phyloP scores from a whole-genome alignment of 2,888 invertebrate genomes.

The Tortricodes alternella region DNA sequence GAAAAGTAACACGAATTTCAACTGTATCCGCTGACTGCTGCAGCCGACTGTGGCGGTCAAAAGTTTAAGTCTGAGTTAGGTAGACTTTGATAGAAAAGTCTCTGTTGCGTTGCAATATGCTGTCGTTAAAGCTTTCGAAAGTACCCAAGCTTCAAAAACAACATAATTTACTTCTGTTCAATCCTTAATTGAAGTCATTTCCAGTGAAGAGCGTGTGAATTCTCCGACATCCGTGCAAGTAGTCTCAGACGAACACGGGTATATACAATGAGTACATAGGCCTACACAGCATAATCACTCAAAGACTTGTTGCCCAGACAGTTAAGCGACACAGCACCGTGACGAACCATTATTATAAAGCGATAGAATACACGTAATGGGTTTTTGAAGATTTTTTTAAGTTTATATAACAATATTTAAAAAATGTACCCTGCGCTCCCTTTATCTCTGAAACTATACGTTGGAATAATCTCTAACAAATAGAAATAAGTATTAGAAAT shows the following conservation, averaged over 20 bases:
- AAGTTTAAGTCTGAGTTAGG: too few relatives aligned
- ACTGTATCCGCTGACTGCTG: too few relatives aligned
- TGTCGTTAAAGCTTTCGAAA: background rate
- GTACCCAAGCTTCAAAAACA: background rate
- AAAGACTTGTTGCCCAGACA: conserved; percentile 50
- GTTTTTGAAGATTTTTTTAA: conserved; percentile 25
- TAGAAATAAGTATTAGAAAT: too few relatives aligned
- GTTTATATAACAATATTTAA: too few relatives aligned
- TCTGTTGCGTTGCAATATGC: too few relatives aligned
- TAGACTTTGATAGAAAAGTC: too few relatives aligned
- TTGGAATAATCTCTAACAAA: too few relatives aligned
- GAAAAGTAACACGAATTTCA: too few relatives aligned
- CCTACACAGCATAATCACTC: conserved; percentile 44
- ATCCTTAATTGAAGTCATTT: conserved; percentile 33
- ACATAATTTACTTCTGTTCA: background rate
- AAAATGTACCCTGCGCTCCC: too few relatives aligned
- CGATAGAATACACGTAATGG: conserved; percentile 28
- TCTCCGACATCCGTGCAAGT: conserved; percentile 48
- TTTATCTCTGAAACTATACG: too few relatives aligned
- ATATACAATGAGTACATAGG: conserved; percentile 47
- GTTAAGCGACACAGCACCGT: conserved; percentile 48
- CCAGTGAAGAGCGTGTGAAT: conserved; percentile 64
- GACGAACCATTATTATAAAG: conserved; percentile 46
- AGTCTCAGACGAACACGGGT: conserved; percentile 51
- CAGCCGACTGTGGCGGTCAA: too few relatives aligned